phyloP scores from a whole-genome alignment of 2,113 vertebrate species.

The Nymphicus hollandicus region DNA sequence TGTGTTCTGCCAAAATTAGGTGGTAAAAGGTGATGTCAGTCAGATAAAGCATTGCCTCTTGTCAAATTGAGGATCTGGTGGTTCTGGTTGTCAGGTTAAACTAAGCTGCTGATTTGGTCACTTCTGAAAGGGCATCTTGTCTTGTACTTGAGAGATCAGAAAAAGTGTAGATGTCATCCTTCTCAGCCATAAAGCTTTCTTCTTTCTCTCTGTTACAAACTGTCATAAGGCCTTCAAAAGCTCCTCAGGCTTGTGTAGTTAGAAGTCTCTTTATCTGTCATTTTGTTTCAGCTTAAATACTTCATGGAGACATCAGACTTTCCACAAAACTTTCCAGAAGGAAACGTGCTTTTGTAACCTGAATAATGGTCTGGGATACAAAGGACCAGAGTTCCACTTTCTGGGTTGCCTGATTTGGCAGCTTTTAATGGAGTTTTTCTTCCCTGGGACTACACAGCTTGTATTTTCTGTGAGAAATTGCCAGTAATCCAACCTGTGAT shows the following conservation, averaged over 20 bases:
- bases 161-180: background rate
- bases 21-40: background rate
- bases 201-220: background rate
- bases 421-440: background rate
- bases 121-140: background rate
- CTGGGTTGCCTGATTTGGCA: background rate
- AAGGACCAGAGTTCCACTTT: background rate
- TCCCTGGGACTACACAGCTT: background rate
- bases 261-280: background rate
- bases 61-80: background rate
- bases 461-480: background rate
- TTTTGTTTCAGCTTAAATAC: background rate
- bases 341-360: background rate
- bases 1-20: background rate
- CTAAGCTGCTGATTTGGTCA: background rate
- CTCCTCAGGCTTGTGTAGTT: background rate
- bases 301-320: background rate
- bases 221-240: background rate
- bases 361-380: background rate
- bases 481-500: background rate
- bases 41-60: background rate
- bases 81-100: background rate
- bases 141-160: background rate
- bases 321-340: background rate
- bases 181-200: background rate